These are phyloP conservation scores for Exaiptasia diaphana DNA, from an alignment of 64 coral and sea anemone genomes.

Conservation along the genomic window DNA sequence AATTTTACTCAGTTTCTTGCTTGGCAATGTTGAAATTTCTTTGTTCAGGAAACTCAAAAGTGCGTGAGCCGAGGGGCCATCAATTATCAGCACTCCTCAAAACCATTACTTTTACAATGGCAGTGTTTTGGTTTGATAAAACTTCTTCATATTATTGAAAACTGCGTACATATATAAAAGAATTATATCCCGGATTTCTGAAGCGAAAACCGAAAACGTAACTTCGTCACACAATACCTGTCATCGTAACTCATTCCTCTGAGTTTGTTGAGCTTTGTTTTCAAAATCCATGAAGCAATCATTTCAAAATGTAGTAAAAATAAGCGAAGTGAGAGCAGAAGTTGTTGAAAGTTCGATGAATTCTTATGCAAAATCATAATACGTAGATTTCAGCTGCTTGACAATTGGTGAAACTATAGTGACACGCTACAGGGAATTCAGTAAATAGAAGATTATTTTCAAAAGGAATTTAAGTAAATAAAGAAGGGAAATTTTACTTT, in stretches of 20 bases:
- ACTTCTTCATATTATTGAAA: not conserved
- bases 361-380: not conserved
- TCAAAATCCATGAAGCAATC: not conserved
- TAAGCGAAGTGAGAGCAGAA: not conserved
- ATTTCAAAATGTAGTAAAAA: not conserved
- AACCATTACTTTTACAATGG: not conserved
- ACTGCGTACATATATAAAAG: not conserved
- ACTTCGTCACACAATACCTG: not conserved
- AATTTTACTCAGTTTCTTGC: not conserved
- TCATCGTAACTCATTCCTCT: not conserved
- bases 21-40: not conserved
- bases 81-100: not conserved
- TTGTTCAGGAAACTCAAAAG: not conserved
- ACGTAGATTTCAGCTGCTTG: not conserved
- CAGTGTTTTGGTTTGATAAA: too few relatives aligned
- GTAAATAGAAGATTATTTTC: not conserved
- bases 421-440: not conserved
- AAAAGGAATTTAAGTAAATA: not conserved
- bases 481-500: not conserved
- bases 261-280: not conserved
- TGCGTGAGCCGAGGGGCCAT: not conserved
- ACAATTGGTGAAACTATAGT: not conserved
- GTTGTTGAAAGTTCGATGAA: not conserved
- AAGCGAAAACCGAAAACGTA: not conserved
- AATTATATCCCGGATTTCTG: not conserved